Evolutionary conservation across 2,113 vertebrate genomes (phyloP), one percentile per base, ranked within the genome.

Genomic region (Raja brachyura): DNA sequence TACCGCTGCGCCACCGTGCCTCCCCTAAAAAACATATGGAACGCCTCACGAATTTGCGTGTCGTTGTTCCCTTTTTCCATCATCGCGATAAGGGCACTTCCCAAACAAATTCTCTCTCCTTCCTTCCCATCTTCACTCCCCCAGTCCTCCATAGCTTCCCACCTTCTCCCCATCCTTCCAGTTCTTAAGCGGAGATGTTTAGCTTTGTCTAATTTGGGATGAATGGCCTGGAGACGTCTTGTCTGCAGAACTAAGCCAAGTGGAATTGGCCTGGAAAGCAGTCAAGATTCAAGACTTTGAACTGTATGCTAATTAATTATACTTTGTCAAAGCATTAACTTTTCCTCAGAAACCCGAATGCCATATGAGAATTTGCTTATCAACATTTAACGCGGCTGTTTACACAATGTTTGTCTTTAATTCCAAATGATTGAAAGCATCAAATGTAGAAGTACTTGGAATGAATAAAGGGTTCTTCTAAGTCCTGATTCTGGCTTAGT

Each of bases 41-140:
- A 88, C n/a, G 83, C 83, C 63, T 88, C 83, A 66, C 59, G 59
- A 88, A 88, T 88, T 88, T 88, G 83, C 83, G 83, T 88, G 59
- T 88, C 83, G 63, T 88, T 48, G 39, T 48, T 48, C 39, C 3
- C 39, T 48, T 48, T 20, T 73, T 22, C 18, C 18, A 5, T 3
- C 5, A 20, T 73, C 4, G 70, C 70, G 22, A 73, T 73, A 22
- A 73, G 18, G 70, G 22, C 70, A 73, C 70, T 20, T 73, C 22
- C 18, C 18, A 73, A 73, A 73, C 70, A 73, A 73, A 73, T 73
- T 16, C 22, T 73, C 70, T 68, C 70, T 73, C 11, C 16, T 20
- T 73, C 70, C 70, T 20, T 73, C 14, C 70, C 0, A 48, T 48
- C 39, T 73, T 20, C 70, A 73, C 14, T 73, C 16, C 70, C 5